phyloP scores from a whole-genome alignment of 1,140 invertebrate species.

The Achatina immaculata region DNA sequence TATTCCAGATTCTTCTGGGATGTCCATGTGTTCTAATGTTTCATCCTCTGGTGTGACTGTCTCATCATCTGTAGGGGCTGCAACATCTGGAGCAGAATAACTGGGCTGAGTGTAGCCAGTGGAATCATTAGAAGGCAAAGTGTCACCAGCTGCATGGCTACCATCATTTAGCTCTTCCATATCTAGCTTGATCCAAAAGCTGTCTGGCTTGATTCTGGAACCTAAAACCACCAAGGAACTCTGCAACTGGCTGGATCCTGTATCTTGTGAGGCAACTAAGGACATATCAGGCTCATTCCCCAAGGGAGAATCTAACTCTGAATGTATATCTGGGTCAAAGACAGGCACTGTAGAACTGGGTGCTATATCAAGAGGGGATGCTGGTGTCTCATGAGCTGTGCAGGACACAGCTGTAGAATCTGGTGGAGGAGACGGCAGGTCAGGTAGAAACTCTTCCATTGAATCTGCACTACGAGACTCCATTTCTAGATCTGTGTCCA shows the following conservation, averaged over 20 bases:
- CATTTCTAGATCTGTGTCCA: constrained; percentile 52
- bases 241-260: background rate
- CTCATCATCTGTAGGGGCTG: background rate
- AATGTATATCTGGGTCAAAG: too few relatives aligned
- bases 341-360: too few relatives aligned
- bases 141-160: background rate
- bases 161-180: background rate
- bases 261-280: background rate
- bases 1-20: background rate
- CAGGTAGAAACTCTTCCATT: constrained; percentile 61
- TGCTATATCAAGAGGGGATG: too few relatives aligned
- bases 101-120: background rate
- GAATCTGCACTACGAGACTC: constrained; percentile 65
- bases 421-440: constrained; percentile 52
- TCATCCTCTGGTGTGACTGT: background rate
- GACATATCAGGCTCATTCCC: background rate
- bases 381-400: too few relatives aligned
- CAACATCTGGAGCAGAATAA: background rate
- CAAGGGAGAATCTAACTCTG: too few relatives aligned
- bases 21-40: background rate
- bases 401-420: background rate
- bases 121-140: background rate
- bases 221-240: background rate
- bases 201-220: constrained; percentile 57
- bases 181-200: constrained; percentile 57